These are phyloP conservation scores for Philopotamus ludificatus DNA, from an alignment of 1,140 invertebrate genomes.

Conservation along the genomic window DNA sequence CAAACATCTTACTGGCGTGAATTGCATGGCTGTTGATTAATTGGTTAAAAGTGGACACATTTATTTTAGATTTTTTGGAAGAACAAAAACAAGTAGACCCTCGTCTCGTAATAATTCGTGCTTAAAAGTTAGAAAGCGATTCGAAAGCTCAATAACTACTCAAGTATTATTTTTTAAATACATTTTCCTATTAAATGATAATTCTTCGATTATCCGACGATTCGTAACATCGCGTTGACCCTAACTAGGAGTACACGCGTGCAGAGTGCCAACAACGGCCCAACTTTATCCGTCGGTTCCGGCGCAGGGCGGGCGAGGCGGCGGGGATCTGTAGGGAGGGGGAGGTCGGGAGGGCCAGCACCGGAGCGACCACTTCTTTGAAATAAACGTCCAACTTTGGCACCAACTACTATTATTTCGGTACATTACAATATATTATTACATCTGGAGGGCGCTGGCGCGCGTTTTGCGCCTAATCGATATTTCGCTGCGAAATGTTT, in stretches of 20 bases:
- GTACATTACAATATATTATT: conserved; percentile 28
- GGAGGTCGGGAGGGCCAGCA: background rate
- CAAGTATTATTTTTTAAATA: no score
- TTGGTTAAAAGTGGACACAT: no score
- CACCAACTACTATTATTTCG: conserved; percentile 17
- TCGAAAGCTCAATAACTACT: no score
- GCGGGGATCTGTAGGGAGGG: background rate
- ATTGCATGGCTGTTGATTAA: no score
- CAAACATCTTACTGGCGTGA: no score
- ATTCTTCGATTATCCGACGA: no score
- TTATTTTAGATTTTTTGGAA: no score
- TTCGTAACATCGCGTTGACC: no score
- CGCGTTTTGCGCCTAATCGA: conserved; percentile 9
- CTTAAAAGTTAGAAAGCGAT: no score
- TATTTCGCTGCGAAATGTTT: conserved; percentile 19
- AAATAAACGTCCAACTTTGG: conserved; percentile 24
- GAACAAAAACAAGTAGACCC: no score
- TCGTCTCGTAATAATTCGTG: no score
- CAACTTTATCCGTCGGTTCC: background rate
- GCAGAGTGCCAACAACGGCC: background rate
- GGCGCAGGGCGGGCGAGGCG: background rate
- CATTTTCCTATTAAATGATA: no score
- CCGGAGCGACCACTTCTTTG: conserved; percentile 15
- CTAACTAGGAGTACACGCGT: background rate
- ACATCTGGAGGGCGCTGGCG: conserved; percentile 7